A percentile compares a stretch with the other conserved stretches of the same genome.
Conservation (phyloP, 2,888 invertebrate species). For the Dromius quadrimaculatus region DNA sequence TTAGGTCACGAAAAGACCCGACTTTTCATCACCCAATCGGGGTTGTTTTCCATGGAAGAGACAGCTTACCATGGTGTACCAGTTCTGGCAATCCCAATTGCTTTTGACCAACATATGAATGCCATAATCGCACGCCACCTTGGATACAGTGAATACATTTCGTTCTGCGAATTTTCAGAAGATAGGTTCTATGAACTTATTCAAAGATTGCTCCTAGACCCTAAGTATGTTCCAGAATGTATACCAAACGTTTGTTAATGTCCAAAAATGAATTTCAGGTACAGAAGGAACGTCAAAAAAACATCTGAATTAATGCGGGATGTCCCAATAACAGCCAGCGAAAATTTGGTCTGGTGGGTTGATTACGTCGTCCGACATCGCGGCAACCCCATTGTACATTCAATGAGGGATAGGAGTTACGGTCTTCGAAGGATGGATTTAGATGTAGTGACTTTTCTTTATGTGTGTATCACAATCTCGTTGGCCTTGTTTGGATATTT, state of each 20-base stretch:
- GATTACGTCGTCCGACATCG: conserved; percentile 35
- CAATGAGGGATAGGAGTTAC: conserved; percentile 1
- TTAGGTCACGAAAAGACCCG: conserved; percentile 43
- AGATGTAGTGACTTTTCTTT: conserved; percentile 29
- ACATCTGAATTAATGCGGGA: conserved; percentile 16
- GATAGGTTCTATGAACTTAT: conserved; percentile 25
- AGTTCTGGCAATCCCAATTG: conserved; percentile 31
- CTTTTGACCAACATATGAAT: conserved; percentile 38
- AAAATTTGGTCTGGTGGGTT: conserved; percentile 32
- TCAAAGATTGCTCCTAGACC: conserved; percentile 19
- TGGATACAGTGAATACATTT: conserved; percentile 37
- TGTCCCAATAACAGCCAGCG: background rate
- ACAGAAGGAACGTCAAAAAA: conserved; percentile 25
- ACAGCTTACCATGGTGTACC: conserved; percentile 42
- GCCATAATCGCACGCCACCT: conserved; percentile 10
- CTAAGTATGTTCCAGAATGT: conserved; percentile 30
- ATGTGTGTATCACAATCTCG: background rate
- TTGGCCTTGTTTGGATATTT: background rate
- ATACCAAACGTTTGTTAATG: background rate
- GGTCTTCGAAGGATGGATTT: conserved; percentile 24
- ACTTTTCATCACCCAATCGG: conserved; percentile 37
- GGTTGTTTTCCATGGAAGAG: conserved; percentile 40
- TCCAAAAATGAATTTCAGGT: conserved; percentile 7
- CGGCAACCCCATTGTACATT: conserved; percentile 20
- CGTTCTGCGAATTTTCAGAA: conserved; percentile 42